These are phyloP conservation scores for Neomorphus geoffroyi DNA, from an alignment of 2,797 vertebrate species.

Conservation along the genomic window DNA sequence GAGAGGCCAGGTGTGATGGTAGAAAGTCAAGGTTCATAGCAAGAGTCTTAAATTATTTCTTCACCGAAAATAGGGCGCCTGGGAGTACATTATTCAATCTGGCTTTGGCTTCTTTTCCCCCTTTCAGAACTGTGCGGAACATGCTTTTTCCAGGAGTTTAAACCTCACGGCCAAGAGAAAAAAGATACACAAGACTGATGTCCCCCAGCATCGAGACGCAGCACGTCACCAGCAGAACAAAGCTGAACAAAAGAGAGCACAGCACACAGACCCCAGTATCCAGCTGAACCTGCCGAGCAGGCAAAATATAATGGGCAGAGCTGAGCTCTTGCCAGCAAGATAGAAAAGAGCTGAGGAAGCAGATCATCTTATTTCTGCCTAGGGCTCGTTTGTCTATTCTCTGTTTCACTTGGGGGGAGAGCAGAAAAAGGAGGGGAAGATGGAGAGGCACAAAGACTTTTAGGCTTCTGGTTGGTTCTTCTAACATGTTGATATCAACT, in stretches of 20 bases:
- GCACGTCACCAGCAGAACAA: neutral
- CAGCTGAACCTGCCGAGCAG: conserved; percentile 18
- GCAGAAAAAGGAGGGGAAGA: neutral
- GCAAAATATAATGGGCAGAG: conserved; percentile 10
- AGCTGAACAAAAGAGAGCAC: neutral
- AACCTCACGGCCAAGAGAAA: neutral
- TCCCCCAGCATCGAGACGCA: neutral
- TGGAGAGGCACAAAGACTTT: neutral
- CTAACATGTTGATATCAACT: too few species aligned
- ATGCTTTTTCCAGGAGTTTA: neutral
- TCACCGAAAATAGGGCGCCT: neutral
- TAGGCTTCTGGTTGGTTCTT: neutral
- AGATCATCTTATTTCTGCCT: neutral
- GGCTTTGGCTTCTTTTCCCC: neutral
- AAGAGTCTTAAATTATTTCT: neutral
- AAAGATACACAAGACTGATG: neutral
- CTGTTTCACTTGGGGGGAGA: neutral
- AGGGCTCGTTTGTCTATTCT: neutral
- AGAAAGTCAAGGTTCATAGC: neutral
- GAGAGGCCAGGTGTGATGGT: neutral
- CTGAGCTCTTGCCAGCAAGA: neutral
- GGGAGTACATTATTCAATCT: neutral
- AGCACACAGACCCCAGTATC: neutral
- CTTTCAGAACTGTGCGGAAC: neutral
- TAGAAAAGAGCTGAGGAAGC: conserved; percentile 7